Percentiles rank a stretch among this genome's conserved stretches.
Evolutionary conservation across 2,888 invertebrate genomes (phyloP).

Genomic region (Copidosoma aretas): DNA sequence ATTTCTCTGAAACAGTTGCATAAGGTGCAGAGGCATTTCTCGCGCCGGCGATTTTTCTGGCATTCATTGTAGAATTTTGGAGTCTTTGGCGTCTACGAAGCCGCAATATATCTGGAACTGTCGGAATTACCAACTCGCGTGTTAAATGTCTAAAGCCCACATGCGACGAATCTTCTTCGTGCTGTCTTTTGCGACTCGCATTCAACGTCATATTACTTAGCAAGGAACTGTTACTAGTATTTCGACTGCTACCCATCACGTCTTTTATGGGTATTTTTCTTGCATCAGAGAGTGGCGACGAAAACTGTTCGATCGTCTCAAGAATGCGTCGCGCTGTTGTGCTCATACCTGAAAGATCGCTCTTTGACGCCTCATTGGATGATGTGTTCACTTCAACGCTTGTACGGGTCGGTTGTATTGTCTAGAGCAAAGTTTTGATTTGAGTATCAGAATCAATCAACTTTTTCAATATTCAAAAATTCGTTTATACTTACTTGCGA

Average conservation of each 20-base stretch:
- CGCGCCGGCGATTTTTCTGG: conserved; percentile 68
- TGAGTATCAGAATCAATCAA: not conserved
- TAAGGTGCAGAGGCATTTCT: conserved; percentile 47
- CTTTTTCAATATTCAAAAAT: not conserved
- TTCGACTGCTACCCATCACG: conserved; percentile 48
- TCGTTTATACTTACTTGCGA: conserved; percentile 18
- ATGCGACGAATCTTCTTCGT: conserved; percentile 49
- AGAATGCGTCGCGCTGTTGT: conserved; percentile 80
- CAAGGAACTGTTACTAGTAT: conserved; percentile 39
- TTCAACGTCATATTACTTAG: conserved; percentile 40
- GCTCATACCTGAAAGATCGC: conserved; percentile 67
- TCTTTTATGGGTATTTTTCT: conserved; percentile 73
- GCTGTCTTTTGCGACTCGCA: conserved; percentile 46
- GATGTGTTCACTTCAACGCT: conserved; percentile 61
- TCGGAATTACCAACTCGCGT: conserved; percentile 69
- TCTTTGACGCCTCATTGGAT: conserved; percentile 54
- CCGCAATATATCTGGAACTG: conserved; percentile 69
- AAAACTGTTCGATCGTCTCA: conserved; percentile 81
- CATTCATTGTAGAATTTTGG: conserved; percentile 69
- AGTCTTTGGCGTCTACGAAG: conserved; percentile 68
- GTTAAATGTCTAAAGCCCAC: conserved; percentile 58
- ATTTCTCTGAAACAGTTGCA: conserved; percentile 49
- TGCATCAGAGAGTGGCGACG: conserved; percentile 80
- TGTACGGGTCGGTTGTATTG: conserved; percentile 56
- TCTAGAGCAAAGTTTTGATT: conserved; percentile 42